Percentiles rank a stretch among this genome's conserved stretches.
phyloP scores from a whole-genome alignment of 2,113 vertebrate species.

The Pelmatolapia mariae region DNA sequence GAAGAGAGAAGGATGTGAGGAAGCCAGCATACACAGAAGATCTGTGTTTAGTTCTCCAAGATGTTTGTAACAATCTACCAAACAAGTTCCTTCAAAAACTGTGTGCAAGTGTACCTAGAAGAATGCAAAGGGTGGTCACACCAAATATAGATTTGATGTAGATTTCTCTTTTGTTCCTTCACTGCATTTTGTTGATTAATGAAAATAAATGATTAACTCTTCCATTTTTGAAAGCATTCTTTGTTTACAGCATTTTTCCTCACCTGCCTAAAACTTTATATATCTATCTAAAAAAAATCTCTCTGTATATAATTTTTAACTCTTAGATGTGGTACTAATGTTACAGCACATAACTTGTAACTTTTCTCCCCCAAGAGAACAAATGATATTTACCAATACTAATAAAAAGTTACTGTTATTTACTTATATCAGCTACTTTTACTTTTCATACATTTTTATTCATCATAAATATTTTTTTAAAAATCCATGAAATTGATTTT shows the following conservation, averaged over 20 bases:
- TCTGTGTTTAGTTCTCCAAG: fast-evolving
- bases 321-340: neutral
- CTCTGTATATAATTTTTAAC: neutral
- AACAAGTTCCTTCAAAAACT: neutral
- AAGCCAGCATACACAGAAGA: neutral
- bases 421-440: neutral
- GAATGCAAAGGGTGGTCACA: neutral
- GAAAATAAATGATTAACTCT: fast-evolving
- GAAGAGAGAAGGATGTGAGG: fast-evolving
- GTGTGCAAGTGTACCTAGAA: neutral
- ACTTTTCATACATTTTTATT: neutral
- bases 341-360: fast-evolving
- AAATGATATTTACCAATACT: neutral
- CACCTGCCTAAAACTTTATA: neutral
- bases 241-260: neutral
- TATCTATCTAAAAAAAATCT: neutral
- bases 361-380: neutral
- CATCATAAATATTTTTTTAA: neutral
- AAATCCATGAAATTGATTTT: neutral
- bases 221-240: neutral
- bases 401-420: neutral
- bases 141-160: neutral
- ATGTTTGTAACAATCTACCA: neutral
- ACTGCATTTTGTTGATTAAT: neutral
- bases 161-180: neutral